These are phyloP conservation scores for Drosophila ezoana DNA, from an alignment of 2,888 invertebrate genomes.

Conservation along the genomic window DNA sequence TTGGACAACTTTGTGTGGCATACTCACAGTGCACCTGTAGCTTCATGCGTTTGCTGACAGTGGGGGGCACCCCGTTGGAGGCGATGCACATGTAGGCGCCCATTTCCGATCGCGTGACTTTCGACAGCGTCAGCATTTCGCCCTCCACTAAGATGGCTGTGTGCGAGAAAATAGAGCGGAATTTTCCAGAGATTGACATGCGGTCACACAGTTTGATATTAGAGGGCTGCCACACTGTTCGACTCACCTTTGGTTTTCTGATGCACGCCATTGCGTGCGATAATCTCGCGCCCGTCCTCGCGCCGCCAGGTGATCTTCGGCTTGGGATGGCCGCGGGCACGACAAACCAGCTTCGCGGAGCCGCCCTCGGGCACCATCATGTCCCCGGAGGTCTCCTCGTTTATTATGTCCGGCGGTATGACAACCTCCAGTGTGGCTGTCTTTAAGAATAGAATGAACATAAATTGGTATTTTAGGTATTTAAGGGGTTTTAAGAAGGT, in stretches of 20 bases:
- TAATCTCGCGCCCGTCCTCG: conserved; percentile 93
- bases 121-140: conserved; percentile 92
- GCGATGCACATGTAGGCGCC: conserved; percentile 95
- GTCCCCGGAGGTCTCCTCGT: conserved; percentile 96
- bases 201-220: conserved; percentile 25
- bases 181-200: conserved; percentile 38
- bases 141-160: conserved; percentile 90
- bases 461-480: background rate
- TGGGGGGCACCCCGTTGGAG: conserved; percentile 94
- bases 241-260: conserved; percentile 90
- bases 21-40: conserved; percentile 96
- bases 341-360: conserved; percentile 93
- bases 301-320: conserved; percentile 94
- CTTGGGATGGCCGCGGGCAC: conserved; percentile 93
- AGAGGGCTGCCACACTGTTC: background rate
- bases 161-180: background rate
- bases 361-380: conserved; percentile 98
- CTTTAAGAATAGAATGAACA: conserved; percentile 83
- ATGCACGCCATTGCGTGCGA: conserved; percentile 90
- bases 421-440: conserved; percentile 95
- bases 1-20: background rate
- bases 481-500: background rate
- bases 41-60: conserved; percentile 96
- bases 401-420: conserved; percentile 95
- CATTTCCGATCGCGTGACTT: conserved; percentile 95